Base-by-base conservation (phyloP, 2,797 vertebrate genomes). In the Lagorchestes hirsutus region DNA sequence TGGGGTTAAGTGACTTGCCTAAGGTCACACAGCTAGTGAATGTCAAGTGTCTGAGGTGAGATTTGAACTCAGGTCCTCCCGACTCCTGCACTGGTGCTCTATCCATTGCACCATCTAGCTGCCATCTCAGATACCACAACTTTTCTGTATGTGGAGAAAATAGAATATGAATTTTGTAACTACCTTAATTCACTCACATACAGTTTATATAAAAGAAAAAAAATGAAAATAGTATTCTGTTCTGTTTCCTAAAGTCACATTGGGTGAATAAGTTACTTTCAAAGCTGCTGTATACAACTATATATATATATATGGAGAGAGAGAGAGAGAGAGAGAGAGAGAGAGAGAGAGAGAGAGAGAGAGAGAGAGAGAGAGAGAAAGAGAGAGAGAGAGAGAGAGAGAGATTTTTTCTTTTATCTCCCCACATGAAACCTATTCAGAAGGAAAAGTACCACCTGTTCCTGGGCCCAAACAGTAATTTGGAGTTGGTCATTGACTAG, bases 401-500 rank as follows among this genome's bases (percentile, higher is more conserved):
- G 52, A 52, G 52, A 52, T 92, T 56, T 55, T 56, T 55, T 18
- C 34, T 34, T 55, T 52, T 22, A 13, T 24, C 56, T 13, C 13
- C 0, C 9, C 16, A 34, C 13, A 28, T 54, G 10, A 54, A 87
- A 96, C 54, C 11, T 50, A 24, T 52, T 95, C 58, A 55, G 54
- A 94, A 55, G 90, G 55, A 90, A 92, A 96, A 95, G 34, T 91
- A 8, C 12, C 87, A 94, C 82, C 50, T 96, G 92, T 96, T 97
- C 57, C 57, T 57, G 34, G 54, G 52, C 1, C 55, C 62, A 11
- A 95, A 96, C 0, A 90, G 31, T 50, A 97, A 56, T 31, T 57
- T 50, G 54, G 90, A 94, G 24, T 90, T 97, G 67, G 91, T 96
- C 55, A 90, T 27, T 91, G 58, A 96, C 56, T n/a, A 92, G n/a